These are phyloP conservation scores for Aphrocallistes beatrix DNA, from an alignment of 37 sponge, comb jelly and placozoan species.

Conservation along the genomic window DNA sequence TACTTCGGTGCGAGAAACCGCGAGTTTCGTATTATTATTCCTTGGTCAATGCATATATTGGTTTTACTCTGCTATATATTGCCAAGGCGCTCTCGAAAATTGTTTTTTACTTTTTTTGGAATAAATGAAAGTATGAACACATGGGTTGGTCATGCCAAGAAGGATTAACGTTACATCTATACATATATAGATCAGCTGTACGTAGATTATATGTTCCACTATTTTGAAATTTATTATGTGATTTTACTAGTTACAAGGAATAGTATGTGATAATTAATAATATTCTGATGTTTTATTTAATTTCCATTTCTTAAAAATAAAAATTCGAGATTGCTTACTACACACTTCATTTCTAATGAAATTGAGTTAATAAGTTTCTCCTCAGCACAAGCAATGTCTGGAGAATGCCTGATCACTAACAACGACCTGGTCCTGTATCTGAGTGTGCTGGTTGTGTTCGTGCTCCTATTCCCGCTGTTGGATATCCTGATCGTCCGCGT, in stretches of 20 bases:
- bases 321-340: too few relatives aligned
- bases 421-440: not conserved
- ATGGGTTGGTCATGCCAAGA: slow-evolving; percentile 16
- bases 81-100: not conserved
- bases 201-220: too few relatives aligned
- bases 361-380: too few relatives aligned
- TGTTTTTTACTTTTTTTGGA: not conserved
- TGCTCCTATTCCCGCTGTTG: not conserved
- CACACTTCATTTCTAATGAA: too few relatives aligned
- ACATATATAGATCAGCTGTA: too few relatives aligned
- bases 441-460: not conserved
- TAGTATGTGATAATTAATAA: too few relatives aligned
- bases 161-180: too few relatives aligned
- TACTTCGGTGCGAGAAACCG: not conserved
- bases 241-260: too few relatives aligned
- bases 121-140: slow-evolving; percentile 8
- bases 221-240: too few relatives aligned
- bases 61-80: not conserved
- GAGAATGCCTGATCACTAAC: not conserved
- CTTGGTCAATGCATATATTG: not conserved
- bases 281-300: too few relatives aligned
- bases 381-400: not conserved
- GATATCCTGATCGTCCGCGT: not conserved
- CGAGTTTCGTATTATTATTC: not conserved
- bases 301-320: too few relatives aligned